Conservation (phyloP, 2,113 vertebrate genomes). For the Bothrops jararaca region DNA sequence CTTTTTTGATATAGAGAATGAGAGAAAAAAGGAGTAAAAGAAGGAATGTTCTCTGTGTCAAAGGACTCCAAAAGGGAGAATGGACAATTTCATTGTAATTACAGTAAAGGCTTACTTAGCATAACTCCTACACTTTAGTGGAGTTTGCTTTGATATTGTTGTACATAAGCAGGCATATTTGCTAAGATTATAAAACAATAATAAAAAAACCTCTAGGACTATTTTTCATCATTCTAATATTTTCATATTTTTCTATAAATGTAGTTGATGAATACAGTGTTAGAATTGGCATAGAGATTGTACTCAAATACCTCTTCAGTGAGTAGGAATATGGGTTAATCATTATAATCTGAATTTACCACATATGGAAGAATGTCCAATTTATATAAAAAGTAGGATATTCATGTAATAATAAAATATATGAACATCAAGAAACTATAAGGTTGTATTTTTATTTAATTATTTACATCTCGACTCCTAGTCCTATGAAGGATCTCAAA, state of each 20-base stretch:
- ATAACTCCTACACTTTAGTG: not conserved
- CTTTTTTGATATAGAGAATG: not conserved
- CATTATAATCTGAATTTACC: not conserved
- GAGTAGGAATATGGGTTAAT: not conserved
- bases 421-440: too few relatives aligned
- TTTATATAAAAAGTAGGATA: not conserved
- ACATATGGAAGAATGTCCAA: not conserved
- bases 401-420: too few relatives aligned
- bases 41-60: not conserved
- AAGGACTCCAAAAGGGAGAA: not conserved
- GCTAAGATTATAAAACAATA: not conserved
- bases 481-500: too few relatives aligned
- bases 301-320: not conserved
- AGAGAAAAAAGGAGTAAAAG: not conserved
- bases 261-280: not conserved
- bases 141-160: not conserved
- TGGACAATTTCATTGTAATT: not conserved
- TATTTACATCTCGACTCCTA: too few relatives aligned
- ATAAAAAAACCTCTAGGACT: not conserved
- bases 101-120: not conserved
- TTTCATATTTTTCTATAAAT: not conserved
- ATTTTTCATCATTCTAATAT: not conserved
- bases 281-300: not conserved
- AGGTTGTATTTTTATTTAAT: too few relatives aligned
- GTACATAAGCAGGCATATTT: not conserved